These are phyloP conservation scores for Mastomys natalensis DNA, from an alignment of 2,113 vertebrate species.

Conservation along the genomic window DNA sequence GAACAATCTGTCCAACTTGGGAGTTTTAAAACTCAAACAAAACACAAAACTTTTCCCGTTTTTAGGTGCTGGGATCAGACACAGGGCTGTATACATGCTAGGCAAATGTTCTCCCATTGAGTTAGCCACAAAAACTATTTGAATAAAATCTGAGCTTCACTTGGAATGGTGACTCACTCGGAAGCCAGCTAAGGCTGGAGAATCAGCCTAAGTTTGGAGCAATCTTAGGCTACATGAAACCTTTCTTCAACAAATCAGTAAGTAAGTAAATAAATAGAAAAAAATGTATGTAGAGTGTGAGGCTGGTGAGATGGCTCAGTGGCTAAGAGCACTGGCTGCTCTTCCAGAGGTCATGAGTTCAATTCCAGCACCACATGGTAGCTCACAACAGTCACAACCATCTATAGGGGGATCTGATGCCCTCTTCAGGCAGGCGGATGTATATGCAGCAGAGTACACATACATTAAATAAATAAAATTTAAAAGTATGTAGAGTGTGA, in stretches of 20 bases:
- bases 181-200: background rate
- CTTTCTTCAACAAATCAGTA: background rate
- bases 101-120: background rate
- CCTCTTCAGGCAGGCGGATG: no score
- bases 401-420: no score
- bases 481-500: background rate
- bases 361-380: no score
- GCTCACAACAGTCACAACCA: no score
- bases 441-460: no score
- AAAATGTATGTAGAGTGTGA: background rate
- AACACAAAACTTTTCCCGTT: background rate
- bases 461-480: no score
- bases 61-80: background rate
- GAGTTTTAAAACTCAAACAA: background rate
- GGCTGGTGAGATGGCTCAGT: no score
- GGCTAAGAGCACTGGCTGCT: no score
- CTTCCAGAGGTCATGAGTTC: no score
- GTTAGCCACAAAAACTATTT: background rate
- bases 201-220: background rate
- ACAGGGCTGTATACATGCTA: background rate
- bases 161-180: background rate
- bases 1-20: background rate
- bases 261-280: background rate
- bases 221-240: background rate
- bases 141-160: background rate